Percentiles rank a stretch among this genome's conserved stretches.
Evolutionary conservation across 2,113 vertebrate species (phyloP).

Genomic region (Mystacornis crossleyi): DNA sequence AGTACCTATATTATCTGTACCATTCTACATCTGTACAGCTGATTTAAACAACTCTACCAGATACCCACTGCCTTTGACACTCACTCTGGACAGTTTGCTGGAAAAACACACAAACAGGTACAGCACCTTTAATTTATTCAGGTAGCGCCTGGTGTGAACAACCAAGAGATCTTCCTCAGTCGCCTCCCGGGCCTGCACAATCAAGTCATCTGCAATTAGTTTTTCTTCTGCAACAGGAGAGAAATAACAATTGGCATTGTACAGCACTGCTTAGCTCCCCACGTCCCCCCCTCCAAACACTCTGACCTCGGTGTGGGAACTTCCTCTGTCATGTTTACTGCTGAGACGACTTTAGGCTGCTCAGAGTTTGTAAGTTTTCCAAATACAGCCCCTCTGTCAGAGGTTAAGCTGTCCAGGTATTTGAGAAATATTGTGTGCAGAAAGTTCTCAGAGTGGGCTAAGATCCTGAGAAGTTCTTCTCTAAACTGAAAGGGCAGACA

Average conservation of each 20-base stretch:
- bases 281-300: background rate
- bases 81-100: background rate
- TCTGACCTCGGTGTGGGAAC: background rate
- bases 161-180: conserved; percentile 91
- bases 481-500: background rate
- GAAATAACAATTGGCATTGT: conserved; percentile 21
- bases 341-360: background rate
- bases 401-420: background rate
- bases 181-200: conserved; percentile 90
- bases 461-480: background rate
- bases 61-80: background rate
- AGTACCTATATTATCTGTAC: accelerated
- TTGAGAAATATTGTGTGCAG: background rate
- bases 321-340: background rate
- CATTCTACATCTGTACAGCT: background rate
- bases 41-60: background rate
- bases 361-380: background rate
- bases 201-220: conserved; percentile 84
- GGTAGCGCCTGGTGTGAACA: conserved; percentile 89
- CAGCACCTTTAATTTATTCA: conserved; percentile 91
- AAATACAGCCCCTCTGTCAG: background rate
- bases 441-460: background rate
- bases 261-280: background rate
- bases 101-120: background rate
- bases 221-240: conserved; percentile 86